Evolutionary conservation across 2,113 vertebrate species (phyloP), one percentile per base, ranked within the genome.

Genomic region (Daphoenositta chrysoptera): DNA sequence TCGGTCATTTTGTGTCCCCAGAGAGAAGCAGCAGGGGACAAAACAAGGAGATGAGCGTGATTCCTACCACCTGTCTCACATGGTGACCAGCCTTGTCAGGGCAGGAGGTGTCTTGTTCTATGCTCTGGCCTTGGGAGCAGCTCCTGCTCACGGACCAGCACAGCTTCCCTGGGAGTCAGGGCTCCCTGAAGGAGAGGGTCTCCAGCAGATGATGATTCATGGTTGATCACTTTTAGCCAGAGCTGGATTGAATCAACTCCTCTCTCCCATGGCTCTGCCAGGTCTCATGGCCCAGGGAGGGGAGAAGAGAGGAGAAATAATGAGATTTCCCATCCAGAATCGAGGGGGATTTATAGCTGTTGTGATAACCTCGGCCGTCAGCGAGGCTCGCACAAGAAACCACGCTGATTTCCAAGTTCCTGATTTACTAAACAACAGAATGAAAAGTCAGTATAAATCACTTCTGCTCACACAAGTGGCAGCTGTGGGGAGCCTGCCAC

Each of bases 311-410:
- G 44, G 66, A 97, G 93, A 96, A 97, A 89, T 96, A 97, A 97
- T 97, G 95, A 97, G 95, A 96, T 97, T 97, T 97, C 96, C 96
- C 93, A 96, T 97, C 94, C 97, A 97, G 92, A 94, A 95, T 94
- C 1, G 11, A 22, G 68, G 89, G 93, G 96, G 97, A 97, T 97
- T 97, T 97, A 97, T 96, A 71, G 96, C 96, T 97, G 96, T 97
- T 97, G 96, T 97, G 97, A 97, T 97, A 97, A 97, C 97, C 97
- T 93, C 80, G n/a, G 96, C 94, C 22, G 30, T 78, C 50, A 84
- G 90, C 4, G 60, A 95, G 96, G 88, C 96, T 96, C 83, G 0
- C 90, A 89, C 76, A 79, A 94, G 94, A 73, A 96, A 92, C 91
- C 72, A 69, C 1, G 44, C 87, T 50, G 85, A 93, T 95, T 94